Evolutionary conservation across 2,888 invertebrate genomes (phyloP), one percentile per base, ranked within the genome.

Genomic region (Gortyna flavago): DNA sequence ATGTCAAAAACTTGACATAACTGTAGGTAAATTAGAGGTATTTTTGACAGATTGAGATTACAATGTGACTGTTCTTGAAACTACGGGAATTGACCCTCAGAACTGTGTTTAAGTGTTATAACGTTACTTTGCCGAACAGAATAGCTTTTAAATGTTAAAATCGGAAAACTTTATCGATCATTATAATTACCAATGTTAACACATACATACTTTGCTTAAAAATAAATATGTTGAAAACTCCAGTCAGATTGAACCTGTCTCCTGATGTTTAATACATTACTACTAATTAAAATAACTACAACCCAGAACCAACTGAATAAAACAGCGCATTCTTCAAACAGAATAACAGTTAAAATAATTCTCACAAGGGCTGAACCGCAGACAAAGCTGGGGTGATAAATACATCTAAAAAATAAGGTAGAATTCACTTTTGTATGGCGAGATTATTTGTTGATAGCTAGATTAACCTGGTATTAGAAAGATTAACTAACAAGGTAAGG

Each of bases 391-490:
- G 18, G 16, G 18, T 21, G 13, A 7, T 21, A 51, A 29, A 48
- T 73, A 57, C 54, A 44, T 57, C 44, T 35, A 65, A 25, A 11
- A 48, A 65, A 29, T 18, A 18, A 18, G 29, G 2, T 9, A 35
- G 3, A 65, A 59, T n/a, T 59, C 13, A 59, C 18, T 32, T 48
- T 29, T 18, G 16, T 9, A 48, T 16, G 38, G 51, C 18, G n/a
- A 66, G 59, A 51, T 77, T 69, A 69, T n/a, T 69, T 77, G 16
- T 51, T 54, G 48, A 77, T 77, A 64, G 72, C 72, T 67, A 72
- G 77, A 79, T 77, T 54, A 72, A 68, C 21, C 0, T 48, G 48
- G 68, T 48, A 68, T 79, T 72, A 78, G 7, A 41, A 64, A 64
- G 72, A 72, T 79, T 79, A 68, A 72, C 21, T 48, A 25, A 21